Base-by-base conservation (phyloP, 2,888 invertebrate species). In the Orchesella flavescens region DNA sequence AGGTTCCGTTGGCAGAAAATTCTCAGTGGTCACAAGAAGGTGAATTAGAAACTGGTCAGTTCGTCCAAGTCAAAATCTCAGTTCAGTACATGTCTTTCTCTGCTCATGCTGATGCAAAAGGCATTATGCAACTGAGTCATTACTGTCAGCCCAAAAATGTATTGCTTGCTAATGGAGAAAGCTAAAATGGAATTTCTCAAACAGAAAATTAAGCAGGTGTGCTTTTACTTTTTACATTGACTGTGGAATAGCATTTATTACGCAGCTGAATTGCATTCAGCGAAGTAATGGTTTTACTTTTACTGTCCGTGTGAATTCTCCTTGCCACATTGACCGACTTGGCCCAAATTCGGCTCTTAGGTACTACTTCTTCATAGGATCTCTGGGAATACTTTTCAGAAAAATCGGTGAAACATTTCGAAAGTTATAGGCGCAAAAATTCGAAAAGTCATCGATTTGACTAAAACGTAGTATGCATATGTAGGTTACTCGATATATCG, bases 51-150 rank as follows among this genome's bases (percentile, higher is more conserved):
- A 97, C 97, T 90, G 93, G 97, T 13, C 97, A 97, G 91, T 93
- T 96, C 15, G 95, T 98, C 5, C 97, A 98, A 89, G 96, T 97
- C 0, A 97, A 97, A 92, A 95, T 97, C 95, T 94, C 96, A 21
- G 97, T 97, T 0, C 95, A 98, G 90, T 99, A 99, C 91, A 97
- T 99, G 97, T 99, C 99, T 21, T 99, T 99, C 91, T 98, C 97
- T 83, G 99, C 99, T 0, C 99, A 99, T 90, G 99, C 99, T 0
- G 99, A 99, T 91, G 99, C 99, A 3, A 99, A 99, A 92, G 97
- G 98, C 49, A 97, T 99, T 59, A 98, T 99, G 98, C 98, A 99
- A 90, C 92, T 99, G 49, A 98, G 99, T 88, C 95, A 97, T 88
- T 97, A 98, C 90, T 98, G 98, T 90, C 97, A 98, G 90, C 99